phyloP scores from a whole-genome alignment of 2,888 invertebrate species.

The Dryadula phaetusa region DNA sequence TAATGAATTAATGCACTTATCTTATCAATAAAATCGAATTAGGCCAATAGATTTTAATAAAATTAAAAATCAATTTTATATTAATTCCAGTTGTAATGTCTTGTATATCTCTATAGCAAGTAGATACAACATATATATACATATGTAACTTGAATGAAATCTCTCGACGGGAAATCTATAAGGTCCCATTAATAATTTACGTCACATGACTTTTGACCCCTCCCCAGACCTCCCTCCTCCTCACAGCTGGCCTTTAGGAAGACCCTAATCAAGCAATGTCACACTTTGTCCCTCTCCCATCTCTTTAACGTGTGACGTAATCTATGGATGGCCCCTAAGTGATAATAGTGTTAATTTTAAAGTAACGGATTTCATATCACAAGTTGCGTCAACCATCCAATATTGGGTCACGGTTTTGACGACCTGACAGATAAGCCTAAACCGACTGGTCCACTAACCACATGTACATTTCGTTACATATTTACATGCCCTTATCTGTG shows the following conservation, averaged over 20 bases:
- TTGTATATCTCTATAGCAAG: not conserved
- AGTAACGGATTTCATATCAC: slow-evolving; percentile 39
- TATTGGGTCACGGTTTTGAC: slow-evolving; percentile 34
- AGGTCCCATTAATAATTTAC: no score
- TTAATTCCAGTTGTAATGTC: not conserved
- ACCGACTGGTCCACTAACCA: not conserved
- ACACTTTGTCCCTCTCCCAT: no score
- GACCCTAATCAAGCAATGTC: no score
- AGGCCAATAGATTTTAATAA: slow-evolving; percentile 10
- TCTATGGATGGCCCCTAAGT: no score
- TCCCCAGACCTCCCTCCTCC: no score
- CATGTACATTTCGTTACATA: not conserved
- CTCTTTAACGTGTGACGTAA: no score
- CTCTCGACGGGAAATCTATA: slow-evolving; percentile 29
- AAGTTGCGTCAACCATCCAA: slow-evolving; percentile 37
- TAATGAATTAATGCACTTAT: no score
- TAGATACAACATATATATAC: no score
- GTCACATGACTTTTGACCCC: no score
- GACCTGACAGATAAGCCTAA: slow-evolving; percentile 34
- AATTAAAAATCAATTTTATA: not conserved
- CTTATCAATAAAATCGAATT: slow-evolving; percentile 17
- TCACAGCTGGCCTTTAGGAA: no score
- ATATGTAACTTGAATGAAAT: no score
- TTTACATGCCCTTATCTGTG: not conserved
- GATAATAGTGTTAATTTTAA: slow-evolving; percentile 42